These are phyloP conservation scores for Anoplopoma fimbria DNA, from an alignment of 2,113 vertebrate species.

Conservation along the genomic window DNA sequence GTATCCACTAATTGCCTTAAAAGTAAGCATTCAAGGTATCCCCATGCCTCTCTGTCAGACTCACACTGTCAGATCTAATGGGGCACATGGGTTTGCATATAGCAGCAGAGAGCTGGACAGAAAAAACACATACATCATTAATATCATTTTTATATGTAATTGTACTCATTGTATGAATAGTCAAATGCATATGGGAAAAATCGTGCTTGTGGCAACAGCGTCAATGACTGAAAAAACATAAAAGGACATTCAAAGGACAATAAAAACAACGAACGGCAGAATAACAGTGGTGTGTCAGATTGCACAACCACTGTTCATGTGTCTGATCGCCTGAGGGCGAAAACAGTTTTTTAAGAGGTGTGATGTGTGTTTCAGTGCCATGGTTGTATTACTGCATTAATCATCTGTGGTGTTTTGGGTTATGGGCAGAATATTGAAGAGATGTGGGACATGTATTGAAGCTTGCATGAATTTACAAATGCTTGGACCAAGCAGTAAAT, in stretches of 20 bases:
- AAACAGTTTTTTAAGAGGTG: slow-evolving; percentile 14
- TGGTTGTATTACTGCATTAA: slow-evolving; percentile 49
- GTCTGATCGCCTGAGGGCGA: slow-evolving; percentile 34
- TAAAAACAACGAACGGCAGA: slow-evolving; percentile 40
- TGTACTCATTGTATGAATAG: background rate
- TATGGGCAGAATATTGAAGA: slow-evolving; percentile 34
- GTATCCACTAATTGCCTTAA: background rate
- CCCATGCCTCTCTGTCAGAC: background rate
- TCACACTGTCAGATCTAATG: background rate
- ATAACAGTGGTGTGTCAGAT: slow-evolving; percentile 24
- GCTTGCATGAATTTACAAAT: background rate
- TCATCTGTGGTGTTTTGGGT: slow-evolving; percentile 38
- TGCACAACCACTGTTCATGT: slow-evolving; percentile 39
- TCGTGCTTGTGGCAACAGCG: slow-evolving; percentile 4
- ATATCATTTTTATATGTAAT: background rate
- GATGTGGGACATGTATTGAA: background rate
- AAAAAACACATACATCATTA: background rate
- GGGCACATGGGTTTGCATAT: background rate
- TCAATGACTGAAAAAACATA: slow-evolving; percentile 22
- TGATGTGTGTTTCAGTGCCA: slow-evolving; percentile 36
- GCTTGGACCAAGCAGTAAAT: background rate
- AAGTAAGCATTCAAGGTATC: background rate
- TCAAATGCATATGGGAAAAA: slow-evolving; percentile 9
- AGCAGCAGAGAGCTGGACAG: background rate
- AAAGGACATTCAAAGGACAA: slow-evolving; percentile 40